These are phyloP conservation scores for Elephas maximus DNA, from an alignment of 2,113 vertebrate species.

Conservation along the genomic window DNA sequence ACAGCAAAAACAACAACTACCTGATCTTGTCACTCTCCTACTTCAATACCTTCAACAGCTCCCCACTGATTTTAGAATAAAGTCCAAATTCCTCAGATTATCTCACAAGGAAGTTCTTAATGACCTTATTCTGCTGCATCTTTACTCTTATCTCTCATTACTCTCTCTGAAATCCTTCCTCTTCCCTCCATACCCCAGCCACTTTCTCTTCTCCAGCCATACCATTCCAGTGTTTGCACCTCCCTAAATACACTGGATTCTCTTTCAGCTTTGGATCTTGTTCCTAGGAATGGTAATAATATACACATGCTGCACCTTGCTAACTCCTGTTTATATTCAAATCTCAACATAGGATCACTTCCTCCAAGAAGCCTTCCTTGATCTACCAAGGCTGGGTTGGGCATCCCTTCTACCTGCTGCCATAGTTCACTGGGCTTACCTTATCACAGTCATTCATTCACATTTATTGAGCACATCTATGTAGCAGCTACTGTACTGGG, in stretches of 20 bases:
- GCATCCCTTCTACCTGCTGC: fast-evolving
- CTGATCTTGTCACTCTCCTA: background rate
- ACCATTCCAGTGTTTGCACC: background rate
- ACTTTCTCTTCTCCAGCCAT: background rate
- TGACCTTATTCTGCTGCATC: background rate
- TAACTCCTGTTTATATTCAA: background rate
- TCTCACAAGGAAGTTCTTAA: background rate
- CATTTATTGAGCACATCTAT: background rate
- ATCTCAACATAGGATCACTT: background rate
- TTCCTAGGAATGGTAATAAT: background rate
- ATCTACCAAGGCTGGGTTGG: background rate
- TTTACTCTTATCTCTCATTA: background rate
- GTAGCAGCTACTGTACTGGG: background rate
- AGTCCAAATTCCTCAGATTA: background rate
- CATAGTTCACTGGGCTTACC: background rate
- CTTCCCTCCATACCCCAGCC: fast-evolving
- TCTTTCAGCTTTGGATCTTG: background rate
- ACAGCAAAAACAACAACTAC: background rate
- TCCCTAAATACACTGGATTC: background rate
- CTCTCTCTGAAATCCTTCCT: background rate
- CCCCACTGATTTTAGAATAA: background rate
- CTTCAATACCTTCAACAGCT: background rate
- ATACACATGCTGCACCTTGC: fast-evolving
- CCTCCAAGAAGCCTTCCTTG: background rate
- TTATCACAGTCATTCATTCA: background rate